phyloP scores from a whole-genome alignment of 2,888 invertebrate genomes.

The Caenorhabditis uteleia region DNA sequence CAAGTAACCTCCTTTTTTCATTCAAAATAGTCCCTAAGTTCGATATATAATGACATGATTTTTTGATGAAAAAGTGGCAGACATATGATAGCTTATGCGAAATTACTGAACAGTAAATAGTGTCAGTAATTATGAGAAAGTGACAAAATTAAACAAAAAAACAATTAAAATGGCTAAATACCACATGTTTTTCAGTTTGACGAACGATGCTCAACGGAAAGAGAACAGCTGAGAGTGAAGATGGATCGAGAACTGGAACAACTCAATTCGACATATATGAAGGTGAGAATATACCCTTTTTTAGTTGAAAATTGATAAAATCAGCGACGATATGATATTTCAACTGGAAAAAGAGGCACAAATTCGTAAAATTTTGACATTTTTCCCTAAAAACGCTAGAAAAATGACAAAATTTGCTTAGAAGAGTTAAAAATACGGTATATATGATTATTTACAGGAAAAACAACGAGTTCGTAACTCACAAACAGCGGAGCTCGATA shows the following conservation, averaged over 20 bases:
- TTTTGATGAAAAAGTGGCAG: no score
- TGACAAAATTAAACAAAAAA: no score
- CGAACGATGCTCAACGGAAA: conserved; percentile 91
- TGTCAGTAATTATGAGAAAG: no score
- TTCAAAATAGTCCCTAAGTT: no score
- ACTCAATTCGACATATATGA: conserved; percentile 32
- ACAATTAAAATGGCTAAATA: neutral
- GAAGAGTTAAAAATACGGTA: neutral
- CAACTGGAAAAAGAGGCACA: no score
- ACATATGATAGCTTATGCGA: no score
- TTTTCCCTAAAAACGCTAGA: no score
- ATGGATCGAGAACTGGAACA: conserved; percentile 85
- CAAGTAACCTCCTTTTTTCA: no score
- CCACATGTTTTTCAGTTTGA: conserved; percentile 80
- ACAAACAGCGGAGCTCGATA: conserved; percentile 73
- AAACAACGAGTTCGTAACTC: conserved; percentile 84
- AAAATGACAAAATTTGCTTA: neutral
- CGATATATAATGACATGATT: no score
- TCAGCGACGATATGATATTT: conserved; percentile 77
- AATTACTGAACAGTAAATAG: no score
- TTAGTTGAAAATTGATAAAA: conserved; percentile 5
- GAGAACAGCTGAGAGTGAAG: conserved; percentile 92
- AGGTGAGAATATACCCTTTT: no score
- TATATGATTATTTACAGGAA: conserved; percentile 77
- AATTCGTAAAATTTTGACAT: no score